Percentiles rank a stretch among this genome's conserved stretches.
Conservation (phyloP, 2,113 vertebrate species). For the Morone saxatilis region DNA sequence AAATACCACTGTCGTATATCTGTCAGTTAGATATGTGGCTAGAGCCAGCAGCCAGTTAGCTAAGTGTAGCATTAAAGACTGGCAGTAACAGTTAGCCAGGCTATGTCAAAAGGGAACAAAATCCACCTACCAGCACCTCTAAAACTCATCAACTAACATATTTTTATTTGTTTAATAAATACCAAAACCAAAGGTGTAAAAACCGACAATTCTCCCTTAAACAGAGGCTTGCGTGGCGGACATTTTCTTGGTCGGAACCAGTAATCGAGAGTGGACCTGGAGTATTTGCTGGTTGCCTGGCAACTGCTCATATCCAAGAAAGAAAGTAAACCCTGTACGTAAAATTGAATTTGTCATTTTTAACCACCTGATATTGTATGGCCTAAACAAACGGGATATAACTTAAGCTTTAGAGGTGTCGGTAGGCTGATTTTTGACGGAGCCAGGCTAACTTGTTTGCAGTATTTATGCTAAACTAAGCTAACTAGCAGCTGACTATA, state of each 20-base stretch:
- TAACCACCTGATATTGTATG: too few species aligned
- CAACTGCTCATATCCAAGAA: too few species aligned
- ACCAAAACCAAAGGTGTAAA: background rate
- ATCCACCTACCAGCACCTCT: background rate
- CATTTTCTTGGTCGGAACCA: background rate
- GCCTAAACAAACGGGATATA: too few species aligned
- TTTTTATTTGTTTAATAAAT: background rate
- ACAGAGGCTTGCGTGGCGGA: background rate
- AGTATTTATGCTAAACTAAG: too few species aligned
- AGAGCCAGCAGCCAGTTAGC: background rate
- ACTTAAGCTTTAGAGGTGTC: too few species aligned
- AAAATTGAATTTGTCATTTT: too few species aligned
- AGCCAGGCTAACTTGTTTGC: too few species aligned
- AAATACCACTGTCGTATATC: background rate
- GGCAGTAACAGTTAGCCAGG: background rate
- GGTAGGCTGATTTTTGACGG: too few species aligned
- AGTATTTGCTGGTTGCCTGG: too few species aligned
- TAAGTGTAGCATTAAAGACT: background rate
- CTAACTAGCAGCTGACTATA: too few species aligned
- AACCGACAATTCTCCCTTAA: background rate
- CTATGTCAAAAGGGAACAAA: background rate
- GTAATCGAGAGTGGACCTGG: too few species aligned
- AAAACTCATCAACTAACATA: background rate
- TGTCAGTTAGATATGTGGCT: background rate
- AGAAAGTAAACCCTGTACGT: too few species aligned